Conservation (phyloP, 2,888 invertebrate genomes). For the Caenorhabditis wallacei region DNA sequence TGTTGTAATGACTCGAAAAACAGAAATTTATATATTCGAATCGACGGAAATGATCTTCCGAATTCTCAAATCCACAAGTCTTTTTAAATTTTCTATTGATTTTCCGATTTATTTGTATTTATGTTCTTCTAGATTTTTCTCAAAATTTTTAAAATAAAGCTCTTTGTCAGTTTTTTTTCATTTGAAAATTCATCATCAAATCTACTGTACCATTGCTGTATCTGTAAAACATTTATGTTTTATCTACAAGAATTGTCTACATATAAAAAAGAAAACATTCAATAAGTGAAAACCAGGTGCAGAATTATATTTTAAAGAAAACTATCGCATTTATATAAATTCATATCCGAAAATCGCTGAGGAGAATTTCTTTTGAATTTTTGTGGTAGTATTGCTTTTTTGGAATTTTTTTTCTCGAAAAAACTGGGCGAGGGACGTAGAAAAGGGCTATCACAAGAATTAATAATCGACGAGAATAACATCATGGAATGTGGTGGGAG, state of each 20-base stretch:
- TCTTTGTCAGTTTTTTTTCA: too few species aligned
- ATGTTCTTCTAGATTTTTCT: neutral
- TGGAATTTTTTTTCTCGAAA: constrained; percentile 21
- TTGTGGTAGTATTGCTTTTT: constrained; percentile 24
- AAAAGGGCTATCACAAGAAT: constrained; percentile 40
- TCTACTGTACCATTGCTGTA: too few species aligned
- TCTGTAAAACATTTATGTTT: constrained; percentile 16
- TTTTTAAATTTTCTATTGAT: constrained; percentile 18
- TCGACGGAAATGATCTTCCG: constrained; percentile 46
- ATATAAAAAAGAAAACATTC: constrained; percentile 6
- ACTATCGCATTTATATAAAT: constrained; percentile 1
- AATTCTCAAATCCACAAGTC: constrained; percentile 2
- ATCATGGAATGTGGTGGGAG: constrained; percentile 55
- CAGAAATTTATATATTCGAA: constrained; percentile 46
- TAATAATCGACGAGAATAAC: constrained; percentile 25
- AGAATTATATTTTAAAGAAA: neutral
- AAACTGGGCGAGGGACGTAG: constrained; percentile 19
- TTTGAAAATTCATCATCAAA: too few species aligned
- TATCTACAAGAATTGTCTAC: constrained; percentile 25
- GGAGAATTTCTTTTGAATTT: neutral
- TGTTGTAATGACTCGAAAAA: constrained; percentile 3
- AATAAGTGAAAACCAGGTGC: constrained; percentile 11
- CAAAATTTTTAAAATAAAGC: too few species aligned
- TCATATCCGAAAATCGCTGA: constrained; percentile 7
- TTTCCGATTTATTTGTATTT: neutral